These are phyloP conservation scores for Dendroctonus valens DNA, from an alignment of 1,140 invertebrate genomes.

Conservation along the genomic window DNA sequence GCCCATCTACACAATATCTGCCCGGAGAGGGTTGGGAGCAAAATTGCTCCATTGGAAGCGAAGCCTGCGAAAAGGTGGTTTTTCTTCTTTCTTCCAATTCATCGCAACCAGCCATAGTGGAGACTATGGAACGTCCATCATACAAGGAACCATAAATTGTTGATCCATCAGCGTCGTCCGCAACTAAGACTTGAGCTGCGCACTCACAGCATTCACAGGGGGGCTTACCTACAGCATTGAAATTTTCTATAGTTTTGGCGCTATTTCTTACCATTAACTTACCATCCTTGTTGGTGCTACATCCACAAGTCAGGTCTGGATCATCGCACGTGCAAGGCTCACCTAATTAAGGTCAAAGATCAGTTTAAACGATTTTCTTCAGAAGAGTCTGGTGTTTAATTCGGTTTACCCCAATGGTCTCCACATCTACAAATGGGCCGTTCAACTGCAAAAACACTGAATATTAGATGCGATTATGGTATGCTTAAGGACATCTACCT, in stretches of 20 bases:
- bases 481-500: neutral
- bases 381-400: neutral
- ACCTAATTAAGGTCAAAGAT: neutral
- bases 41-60: neutral
- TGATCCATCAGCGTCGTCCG: neutral
- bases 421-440: conserved; percentile 24
- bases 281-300: conserved; percentile 14
- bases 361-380: neutral
- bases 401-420: conserved; percentile 23
- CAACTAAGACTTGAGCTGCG: neutral
- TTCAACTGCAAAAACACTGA: conserved; percentile 19
- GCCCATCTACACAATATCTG: neutral
- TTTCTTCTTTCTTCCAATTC: conserved; percentile 1
- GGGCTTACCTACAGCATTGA: neutral
- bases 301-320: conserved; percentile 9
- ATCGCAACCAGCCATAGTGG: neutral
- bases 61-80: conserved; percentile 2
- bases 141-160: neutral
- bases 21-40: conserved; percentile 1
- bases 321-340: conserved; percentile 21
- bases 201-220: conserved; percentile 20
- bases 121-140: neutral
- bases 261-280: neutral
- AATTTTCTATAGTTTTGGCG: neutral
- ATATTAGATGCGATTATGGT: neutral